These are phyloP conservation scores for Geopemphigus sp. DNA, from an alignment of 1,140 invertebrate species.

Conservation along the genomic window DNA sequence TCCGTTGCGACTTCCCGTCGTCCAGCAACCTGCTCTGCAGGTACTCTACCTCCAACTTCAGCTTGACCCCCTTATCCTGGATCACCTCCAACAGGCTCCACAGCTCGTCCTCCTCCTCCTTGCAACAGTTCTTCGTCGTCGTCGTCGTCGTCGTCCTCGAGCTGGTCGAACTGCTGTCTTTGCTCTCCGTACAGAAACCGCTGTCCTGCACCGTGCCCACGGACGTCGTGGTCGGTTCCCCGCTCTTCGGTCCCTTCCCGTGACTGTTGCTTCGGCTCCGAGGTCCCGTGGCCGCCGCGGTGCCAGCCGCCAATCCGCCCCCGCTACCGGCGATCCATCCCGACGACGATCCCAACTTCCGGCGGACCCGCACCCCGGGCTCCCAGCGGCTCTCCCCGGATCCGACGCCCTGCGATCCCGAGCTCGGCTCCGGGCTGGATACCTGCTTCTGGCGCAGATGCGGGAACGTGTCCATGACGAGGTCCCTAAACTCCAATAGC, in stretches of 20 bases:
- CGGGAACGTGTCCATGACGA: slow-evolving; percentile 87
- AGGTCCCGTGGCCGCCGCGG: slow-evolving; percentile 58
- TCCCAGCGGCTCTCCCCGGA: slow-evolving; percentile 64
- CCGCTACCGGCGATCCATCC: slow-evolving; percentile 32
- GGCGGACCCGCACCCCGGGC: slow-evolving; percentile 71
- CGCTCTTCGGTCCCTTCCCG: slow-evolving; percentile 58
- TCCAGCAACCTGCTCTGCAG: slow-evolving; percentile 48
- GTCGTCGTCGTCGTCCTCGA: slow-evolving; percentile 56
- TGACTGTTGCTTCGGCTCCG: slow-evolving; percentile 67
- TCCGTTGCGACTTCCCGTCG: neutral
- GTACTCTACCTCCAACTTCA: slow-evolving; percentile 70
- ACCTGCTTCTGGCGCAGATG: slow-evolving; percentile 79
- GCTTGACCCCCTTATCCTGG: slow-evolving; percentile 71
- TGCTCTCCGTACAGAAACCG: slow-evolving; percentile 79
- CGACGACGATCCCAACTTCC: slow-evolving; percentile 62
- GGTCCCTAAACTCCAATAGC: slow-evolving; percentile 81
- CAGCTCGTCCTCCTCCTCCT: slow-evolving; percentile 74
- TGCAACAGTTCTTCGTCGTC: slow-evolving; percentile 31
- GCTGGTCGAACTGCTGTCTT: slow-evolving; percentile 56
- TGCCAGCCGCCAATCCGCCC: slow-evolving; percentile 54
- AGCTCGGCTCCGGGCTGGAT: slow-evolving; percentile 52
- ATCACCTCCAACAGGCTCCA: slow-evolving; percentile 83
- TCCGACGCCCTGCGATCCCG: slow-evolving; percentile 34
- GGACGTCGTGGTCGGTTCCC: slow-evolving; percentile 56
- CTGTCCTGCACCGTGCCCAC: slow-evolving; percentile 74